Base-by-base conservation (phyloP, 2,113 vertebrate genomes). In the Eulemur rufifrons region DNA sequence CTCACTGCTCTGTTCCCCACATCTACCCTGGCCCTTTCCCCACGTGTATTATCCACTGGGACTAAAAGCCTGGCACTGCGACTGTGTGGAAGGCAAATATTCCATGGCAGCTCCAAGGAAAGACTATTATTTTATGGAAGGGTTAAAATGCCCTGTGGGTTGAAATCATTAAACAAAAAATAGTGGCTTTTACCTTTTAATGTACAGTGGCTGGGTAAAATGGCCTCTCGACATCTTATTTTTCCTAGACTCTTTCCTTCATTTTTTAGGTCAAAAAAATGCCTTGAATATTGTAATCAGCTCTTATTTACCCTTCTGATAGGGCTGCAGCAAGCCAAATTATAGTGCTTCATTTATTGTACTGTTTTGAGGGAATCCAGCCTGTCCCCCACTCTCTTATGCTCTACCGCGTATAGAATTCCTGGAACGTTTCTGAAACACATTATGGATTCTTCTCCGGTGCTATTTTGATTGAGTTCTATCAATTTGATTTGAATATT, bases 401-500 rank as follows among this genome's bases (percentile, higher is more conserved):
- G 1, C 32, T 20, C 17, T 8, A 23, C 54, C 5, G 2, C 20
- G 37, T 25, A 25, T 25, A 47, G 54, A 88, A 71, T 89, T 86
- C 8, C 68, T 76, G 29, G 83, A 61, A n/a, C 52, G 15, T 82
- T 73, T 92, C 29, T 34, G 80, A 92, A 89, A 74, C 17, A 76
- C 27, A 21, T 68, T 84, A 5, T 45, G n/a, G 74, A 12, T 3
- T 92, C 82, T 56, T 86, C 63, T 85, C 42, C 11, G 64, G 20
- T 34, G 23, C 63, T 39, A 20, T 71, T 76, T 94, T 47, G 84
- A 76, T 76, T 83, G 18, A 5, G 2, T 71, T 66, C 89, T 82
- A 52, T 84, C 42, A 2, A n/a, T 69, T 87, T 94, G 78, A 59
- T 29, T 93, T 86, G 69, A 80, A 76, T 80, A 37, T 47, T 52